Base-by-base conservation (phyloP, 1,140 invertebrate genomes). In the Formica selysi region DNA sequence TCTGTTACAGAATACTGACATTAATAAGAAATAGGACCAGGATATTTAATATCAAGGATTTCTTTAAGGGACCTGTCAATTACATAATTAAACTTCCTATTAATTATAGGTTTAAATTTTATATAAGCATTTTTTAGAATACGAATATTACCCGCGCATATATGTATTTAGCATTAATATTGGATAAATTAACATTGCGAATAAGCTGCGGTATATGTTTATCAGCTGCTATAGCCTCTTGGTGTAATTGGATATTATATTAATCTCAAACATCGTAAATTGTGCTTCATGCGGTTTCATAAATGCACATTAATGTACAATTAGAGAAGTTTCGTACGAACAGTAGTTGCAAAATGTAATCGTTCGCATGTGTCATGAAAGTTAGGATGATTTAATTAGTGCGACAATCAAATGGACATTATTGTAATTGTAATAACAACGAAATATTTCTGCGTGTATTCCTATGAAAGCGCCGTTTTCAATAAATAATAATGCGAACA, bases 251-350 rank as follows among this genome's bases (percentile, higher is more conserved):
- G 2, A 62, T 64, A 71, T 86, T 73, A 87, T 89, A 89, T 80
- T 70, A 83, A 83, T 83, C 54, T 83, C 29, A 16, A 83, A 61
- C 26, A 29, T 88, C 61, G 44, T 89, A 84, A 88, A 86, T 89
- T 62, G 54, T 80, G 59, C 48, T 89, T 87, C 48, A 70, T 68
- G 85, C 11, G 64, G 78, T 51, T 68, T 83, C 19, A 38, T 74
- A 83, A 73, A 74, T 13, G 68, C 38, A 61, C 68, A 83, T 83
- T 74, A 73, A 74, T n/a, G 79, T 62, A 62, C 79, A 73, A 83
- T 83, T 83, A 73, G 68, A 32, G 79, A 83, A 83, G 79, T 83
- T 74, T 8, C 29, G 54, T 61, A 70, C 57, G 79, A 83, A 54
- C n/a, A 26, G 68, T 81, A 73, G 38, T 38, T 81, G 67, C 79